Conservation (phyloP, 2,113 vertebrate genomes). For the Formicarius rufipectus region DNA sequence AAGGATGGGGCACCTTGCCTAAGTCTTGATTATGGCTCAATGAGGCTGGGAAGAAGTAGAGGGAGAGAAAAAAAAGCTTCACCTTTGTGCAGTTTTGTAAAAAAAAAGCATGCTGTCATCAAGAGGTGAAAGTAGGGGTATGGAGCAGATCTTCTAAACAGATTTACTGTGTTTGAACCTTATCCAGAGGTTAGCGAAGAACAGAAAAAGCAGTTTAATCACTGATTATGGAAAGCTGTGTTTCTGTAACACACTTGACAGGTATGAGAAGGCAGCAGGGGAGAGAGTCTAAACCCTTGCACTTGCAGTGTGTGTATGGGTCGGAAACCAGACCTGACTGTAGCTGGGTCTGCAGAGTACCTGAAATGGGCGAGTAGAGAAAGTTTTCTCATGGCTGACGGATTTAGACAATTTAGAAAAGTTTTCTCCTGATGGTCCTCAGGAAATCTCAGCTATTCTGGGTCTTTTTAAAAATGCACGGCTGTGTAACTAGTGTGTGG, state of each 20-base stretch:
- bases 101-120: not conserved
- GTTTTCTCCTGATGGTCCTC: not conserved
- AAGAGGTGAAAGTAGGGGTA: not conserved
- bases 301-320: no score
- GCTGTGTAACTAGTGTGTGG: not conserved
- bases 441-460: not conserved
- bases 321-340: not conserved
- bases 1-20: not conserved
- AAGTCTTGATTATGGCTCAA: not conserved
- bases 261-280: not conserved
- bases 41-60: not conserved
- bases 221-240: not conserved
- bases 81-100: not conserved
- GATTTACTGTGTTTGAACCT: not conserved
- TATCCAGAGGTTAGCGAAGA: constrained; percentile 3
- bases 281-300: not conserved
- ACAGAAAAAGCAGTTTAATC: not conserved
- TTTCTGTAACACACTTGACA: not conserved
- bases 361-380: not conserved
- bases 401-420: not conserved
- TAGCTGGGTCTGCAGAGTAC: not conserved
- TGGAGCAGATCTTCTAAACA: not conserved
- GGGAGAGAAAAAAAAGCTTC: not conserved
- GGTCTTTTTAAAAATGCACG: not conserved
- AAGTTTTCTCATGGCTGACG: not conserved